Evolutionary conservation across 2,888 invertebrate species (phyloP), one percentile per base, ranked within the genome.

Genomic region (Eilema depressum): DNA sequence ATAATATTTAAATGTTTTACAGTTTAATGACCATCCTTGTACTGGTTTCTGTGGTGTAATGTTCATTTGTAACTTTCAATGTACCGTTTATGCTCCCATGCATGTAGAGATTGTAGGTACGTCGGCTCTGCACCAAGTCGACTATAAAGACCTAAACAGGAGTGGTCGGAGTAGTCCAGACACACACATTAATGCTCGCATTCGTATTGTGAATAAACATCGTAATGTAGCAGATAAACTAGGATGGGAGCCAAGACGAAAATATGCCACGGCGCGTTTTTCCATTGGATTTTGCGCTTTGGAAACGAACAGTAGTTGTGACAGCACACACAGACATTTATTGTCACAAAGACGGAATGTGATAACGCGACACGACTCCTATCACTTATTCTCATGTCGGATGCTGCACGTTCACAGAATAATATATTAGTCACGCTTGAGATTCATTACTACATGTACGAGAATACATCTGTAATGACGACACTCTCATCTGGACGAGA

Each of bases 201-300:
- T 94, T 93, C 91, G 94, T 94, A 95, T 95, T 95, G 95, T 95
- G 95, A 95, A 95, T 95, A 95, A 95, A 95, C 95, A 95, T 95
- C 94, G 95, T 94, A 94, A 95, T 94, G 95, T 94, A 95, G 92
- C 94, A 94, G 95, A 95, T 95, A 95, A 95, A 95, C 95, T 95
- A 95, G 95, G 95, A 95, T 95, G 91, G 91, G 93, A 95, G 95
- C 95, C 95, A 95, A 95, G 95, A 95, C 95, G 95, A 95, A 95
- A 95, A 95, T 95, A 95, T 95, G 93, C 95, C 88, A 92, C 93
- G 89, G 88, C 94, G 95, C 93, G 95, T 95, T 95, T 95, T 95
- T 95, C 95, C 95, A 93, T 93, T 93, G 93, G 93, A 90, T 93
- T 93, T 91, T 89, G 92, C 92, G 93, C 93, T 94, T 94, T 94